Evolutionary conservation across 2,888 invertebrate species (phyloP), one percentile per base, ranked within the genome.

Genomic region (Morpho deidamia): DNA sequence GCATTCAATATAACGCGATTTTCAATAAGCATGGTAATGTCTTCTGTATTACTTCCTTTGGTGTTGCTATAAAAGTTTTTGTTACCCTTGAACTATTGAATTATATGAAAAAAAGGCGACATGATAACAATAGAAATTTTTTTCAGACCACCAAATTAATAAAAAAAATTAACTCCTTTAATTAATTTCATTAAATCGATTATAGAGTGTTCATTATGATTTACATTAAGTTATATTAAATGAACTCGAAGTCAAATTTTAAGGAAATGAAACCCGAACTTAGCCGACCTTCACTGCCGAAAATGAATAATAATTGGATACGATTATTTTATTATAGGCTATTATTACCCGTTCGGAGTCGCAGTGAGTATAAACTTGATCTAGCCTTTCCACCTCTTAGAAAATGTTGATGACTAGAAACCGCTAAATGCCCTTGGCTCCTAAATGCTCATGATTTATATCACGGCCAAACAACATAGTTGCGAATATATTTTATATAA

Each of bases 381-480:
- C 48, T 41, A 47, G 46, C 47, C 48, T 56, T 55, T 52, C 51
- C 40, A 48, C 43, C 51, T 50, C 32, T 51, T 41, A 49, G 43
- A 41, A 49, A 49, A 44, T 44, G 47, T 48, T 54, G 49, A 49
- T 59, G 48, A 54, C 59, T 49, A 37, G 48, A 51, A 59, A 59
- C 59, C 59, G 42, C 59, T 48, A 39, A 42, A 43, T 51, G 53
- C 44, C 56, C 56, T 59, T 59, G 56, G 53, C 51, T 55, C 46
- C 51, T 44, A 57, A 58, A 50, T 55, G 50, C 53, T 46, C 41
- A 57, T 44, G 54, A 52, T 59, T 48, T 7, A 40, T 44, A 53
- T 51, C 51, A 56, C 46, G 53, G 50, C 44, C 56, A 44, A 37
- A 37, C 42, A 40, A 35, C 40, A 54, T 41, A 44, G 44, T 40